Conservation (phyloP, 2,888 invertebrate species). For the Netelia melanura region DNA sequence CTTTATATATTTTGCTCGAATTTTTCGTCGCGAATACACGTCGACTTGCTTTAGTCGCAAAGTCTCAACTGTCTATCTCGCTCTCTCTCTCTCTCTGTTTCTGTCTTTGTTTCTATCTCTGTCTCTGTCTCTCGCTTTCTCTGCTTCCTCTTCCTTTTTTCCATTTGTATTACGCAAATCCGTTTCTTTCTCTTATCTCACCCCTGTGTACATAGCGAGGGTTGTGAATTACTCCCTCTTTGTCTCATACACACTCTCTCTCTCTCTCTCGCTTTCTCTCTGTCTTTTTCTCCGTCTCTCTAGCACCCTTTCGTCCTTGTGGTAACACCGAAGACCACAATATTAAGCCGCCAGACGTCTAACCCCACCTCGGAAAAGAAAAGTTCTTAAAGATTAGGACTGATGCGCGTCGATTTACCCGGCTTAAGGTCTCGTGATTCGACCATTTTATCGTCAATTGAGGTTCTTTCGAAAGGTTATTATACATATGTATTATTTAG, state of each 20-base stretch:
- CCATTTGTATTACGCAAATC: constrained; percentile 21
- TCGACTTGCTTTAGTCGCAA: constrained; percentile 3
- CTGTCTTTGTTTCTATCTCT: too few species aligned
- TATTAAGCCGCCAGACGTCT: constrained; percentile 10
- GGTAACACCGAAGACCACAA: constrained; percentile 4
- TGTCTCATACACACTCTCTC: constrained; percentile 36
- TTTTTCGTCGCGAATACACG: constrained; percentile 21
- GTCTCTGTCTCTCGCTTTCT: constrained; percentile 27
- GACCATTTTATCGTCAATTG: too few species aligned
- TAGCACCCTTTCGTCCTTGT: constrained; percentile 54
- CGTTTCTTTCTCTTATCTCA: constrained; percentile 31
- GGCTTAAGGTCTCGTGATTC: too few species aligned
- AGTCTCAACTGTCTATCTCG: constrained; percentile 20
- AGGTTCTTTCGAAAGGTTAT: too few species aligned
- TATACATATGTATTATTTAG: too few species aligned
- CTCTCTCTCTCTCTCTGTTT: too few species aligned
- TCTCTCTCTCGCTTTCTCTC: constrained; percentile 38
- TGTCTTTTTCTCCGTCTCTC: constrained; percentile 1
- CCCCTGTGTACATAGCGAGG: too few species aligned
- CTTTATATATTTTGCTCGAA: constrained; percentile 35
- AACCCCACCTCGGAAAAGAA: too few species aligned
- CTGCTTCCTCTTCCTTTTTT: constrained; percentile 18
- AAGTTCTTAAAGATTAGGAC: too few species aligned
- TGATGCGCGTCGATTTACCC: too few species aligned
- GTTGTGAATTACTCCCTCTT: constrained; percentile 14